These are phyloP conservation scores for Himalopsyche japonica DNA, from an alignment of 2,888 invertebrate genomes.

Conservation along the genomic window DNA sequence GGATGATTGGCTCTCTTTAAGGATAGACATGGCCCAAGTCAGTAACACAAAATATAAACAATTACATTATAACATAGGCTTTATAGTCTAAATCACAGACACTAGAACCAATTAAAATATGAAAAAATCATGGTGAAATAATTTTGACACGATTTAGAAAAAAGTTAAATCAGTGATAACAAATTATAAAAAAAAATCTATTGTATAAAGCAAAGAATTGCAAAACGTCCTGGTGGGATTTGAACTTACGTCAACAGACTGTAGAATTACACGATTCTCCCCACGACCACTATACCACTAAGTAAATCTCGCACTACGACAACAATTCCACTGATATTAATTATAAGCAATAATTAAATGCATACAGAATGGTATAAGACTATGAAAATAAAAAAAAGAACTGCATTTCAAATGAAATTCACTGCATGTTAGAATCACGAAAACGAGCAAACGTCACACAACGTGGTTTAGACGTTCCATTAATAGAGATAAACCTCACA, in stretches of 20 bases:
- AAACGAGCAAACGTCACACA: neutral
- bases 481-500: neutral
- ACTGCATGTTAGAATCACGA: neutral
- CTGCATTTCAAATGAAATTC: neutral
- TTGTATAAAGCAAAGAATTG: neutral
- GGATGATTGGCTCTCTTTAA: too few relatives aligned
- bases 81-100: too few relatives aligned
- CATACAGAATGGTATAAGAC: neutral
- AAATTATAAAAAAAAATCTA: too few relatives aligned
- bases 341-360: neutral
- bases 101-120: too few relatives aligned
- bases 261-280: neutral
- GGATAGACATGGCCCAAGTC: too few relatives aligned
- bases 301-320: neutral
- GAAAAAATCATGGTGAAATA: too few relatives aligned
- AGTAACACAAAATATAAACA: too few relatives aligned
- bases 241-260: neutral
- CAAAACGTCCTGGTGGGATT: neutral
- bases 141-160: too few relatives aligned
- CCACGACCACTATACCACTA: conserved; percentile 5
- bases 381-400: neutral
- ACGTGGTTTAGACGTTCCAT: neutral
- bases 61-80: too few relatives aligned
- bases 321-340: neutral
- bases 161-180: too few relatives aligned